Evolutionary conservation across 2,797 vertebrate genomes (phyloP).

Genomic region (Erpetoichthys calabaricus): DNA sequence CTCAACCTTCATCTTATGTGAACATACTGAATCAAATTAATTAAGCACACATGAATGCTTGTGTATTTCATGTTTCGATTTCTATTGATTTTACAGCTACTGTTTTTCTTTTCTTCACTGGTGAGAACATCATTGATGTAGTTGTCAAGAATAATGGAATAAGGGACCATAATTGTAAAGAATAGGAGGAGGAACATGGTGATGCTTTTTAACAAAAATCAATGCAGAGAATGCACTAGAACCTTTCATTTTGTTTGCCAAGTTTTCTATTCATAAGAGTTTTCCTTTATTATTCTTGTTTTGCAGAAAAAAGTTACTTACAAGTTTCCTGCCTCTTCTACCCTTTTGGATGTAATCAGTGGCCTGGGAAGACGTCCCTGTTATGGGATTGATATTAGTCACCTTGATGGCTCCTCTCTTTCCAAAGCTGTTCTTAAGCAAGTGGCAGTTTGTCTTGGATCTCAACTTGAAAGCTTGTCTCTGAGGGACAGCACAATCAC

Average conservation of each 20-base stretch:
- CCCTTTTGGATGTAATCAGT: constrained; percentile 41
- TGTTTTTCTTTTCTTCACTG: too few species aligned
- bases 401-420: constrained; percentile 42
- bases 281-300: constrained; percentile 9
- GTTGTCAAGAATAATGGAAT: too few species aligned
- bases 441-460: constrained; percentile 39
- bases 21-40: too few species aligned
- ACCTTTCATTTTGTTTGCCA: not conserved
- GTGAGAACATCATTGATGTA: too few species aligned
- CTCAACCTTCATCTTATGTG: too few species aligned
- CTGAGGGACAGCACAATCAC: constrained; percentile 50
- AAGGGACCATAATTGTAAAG: too few species aligned
- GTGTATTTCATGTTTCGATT: too few species aligned
- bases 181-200: too few species aligned
- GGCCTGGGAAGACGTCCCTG: constrained; percentile 27
- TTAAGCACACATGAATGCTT: too few species aligned
- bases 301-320: constrained; percentile 40
- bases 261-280: constrained; percentile 1
- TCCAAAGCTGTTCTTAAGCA: constrained; percentile 42
- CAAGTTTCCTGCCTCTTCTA: constrained; percentile 42
- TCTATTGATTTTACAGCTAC: too few species aligned
- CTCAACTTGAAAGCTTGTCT: constrained; percentile 42
- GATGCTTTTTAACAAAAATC: too few species aligned
- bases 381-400: constrained; percentile 42
- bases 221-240: not conserved